Conservation (phyloP, 2,888 invertebrate species). For the Phortica okadai region DNA sequence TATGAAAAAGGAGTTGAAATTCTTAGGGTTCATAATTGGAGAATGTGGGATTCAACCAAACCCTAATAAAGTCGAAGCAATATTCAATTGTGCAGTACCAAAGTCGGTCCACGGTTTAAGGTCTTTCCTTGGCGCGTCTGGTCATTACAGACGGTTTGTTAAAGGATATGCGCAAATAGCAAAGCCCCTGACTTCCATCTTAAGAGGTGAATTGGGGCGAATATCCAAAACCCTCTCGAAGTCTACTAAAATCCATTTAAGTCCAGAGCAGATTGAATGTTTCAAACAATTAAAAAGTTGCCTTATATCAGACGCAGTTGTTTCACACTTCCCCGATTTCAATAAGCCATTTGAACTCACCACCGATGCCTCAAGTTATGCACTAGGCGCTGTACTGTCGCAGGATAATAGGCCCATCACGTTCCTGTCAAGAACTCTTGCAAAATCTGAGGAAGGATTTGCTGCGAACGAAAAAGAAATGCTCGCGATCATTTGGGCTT, state of each 20-base stretch:
- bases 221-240: slow-evolving; percentile 22
- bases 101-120: no score
- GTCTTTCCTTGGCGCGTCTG: no score
- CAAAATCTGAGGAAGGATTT: slow-evolving; percentile 35
- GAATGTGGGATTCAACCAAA: not conserved
- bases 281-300: slow-evolving; percentile 7
- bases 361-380: slow-evolving; percentile 46
- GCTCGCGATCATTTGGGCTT: no score
- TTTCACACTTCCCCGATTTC: slow-evolving; percentile 39
- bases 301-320: no score
- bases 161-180: no score
- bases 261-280: slow-evolving; percentile 46
- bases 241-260: slow-evolving; percentile 16
- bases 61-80: no score
- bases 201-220: slow-evolving; percentile 26
- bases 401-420: slow-evolving; percentile 41
- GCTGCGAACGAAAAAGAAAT: slow-evolving; percentile 47
- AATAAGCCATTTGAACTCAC: slow-evolving; percentile 38
- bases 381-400: slow-evolving; percentile 41
- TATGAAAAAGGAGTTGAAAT: no score
- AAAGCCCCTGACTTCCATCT: no score
- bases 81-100: no score
- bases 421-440: slow-evolving; percentile 39
- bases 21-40: no score
- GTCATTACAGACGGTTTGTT: no score